These are phyloP conservation scores for Hoplodrina ambigua DNA, from an alignment of 2,888 invertebrate genomes.

Conservation along the genomic window DNA sequence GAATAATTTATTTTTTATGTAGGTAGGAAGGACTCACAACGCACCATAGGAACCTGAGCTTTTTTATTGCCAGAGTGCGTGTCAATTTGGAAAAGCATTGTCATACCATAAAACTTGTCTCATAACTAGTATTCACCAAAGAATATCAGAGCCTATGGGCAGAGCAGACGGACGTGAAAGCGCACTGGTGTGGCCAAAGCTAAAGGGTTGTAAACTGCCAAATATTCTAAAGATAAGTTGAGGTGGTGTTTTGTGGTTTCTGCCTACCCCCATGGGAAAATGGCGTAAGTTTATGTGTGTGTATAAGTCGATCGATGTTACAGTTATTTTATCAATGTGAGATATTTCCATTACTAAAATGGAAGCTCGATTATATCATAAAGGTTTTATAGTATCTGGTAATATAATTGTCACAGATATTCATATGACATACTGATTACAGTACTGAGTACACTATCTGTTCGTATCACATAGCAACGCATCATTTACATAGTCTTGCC, in stretches of 20 bases:
- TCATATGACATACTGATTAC: not conserved
- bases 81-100: constrained; percentile 5
- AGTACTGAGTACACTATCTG: constrained; percentile 8
- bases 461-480: constrained; percentile 1
- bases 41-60: constrained; percentile 7
- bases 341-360: not conserved
- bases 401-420: not conserved
- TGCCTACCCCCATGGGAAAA: too few species aligned
- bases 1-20: constrained; percentile 49
- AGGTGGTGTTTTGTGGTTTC: too few species aligned
- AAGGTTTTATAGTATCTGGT: not conserved
- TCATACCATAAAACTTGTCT: not conserved
- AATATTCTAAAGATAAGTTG: too few species aligned
- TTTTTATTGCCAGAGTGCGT: constrained; percentile 20
- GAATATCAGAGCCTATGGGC: too few species aligned
- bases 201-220: not conserved
- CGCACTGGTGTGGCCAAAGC: too few species aligned
- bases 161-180: too few species aligned
- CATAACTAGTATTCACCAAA: too few species aligned
- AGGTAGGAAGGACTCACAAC: constrained; percentile 24
- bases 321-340: too few species aligned
- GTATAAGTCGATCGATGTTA: too few species aligned
- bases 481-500: not conserved
- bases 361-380: not conserved
- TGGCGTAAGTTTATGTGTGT: too few species aligned